Conservation (phyloP, 2,797 vertebrate genomes). For the Acridotheres tristis region DNA sequence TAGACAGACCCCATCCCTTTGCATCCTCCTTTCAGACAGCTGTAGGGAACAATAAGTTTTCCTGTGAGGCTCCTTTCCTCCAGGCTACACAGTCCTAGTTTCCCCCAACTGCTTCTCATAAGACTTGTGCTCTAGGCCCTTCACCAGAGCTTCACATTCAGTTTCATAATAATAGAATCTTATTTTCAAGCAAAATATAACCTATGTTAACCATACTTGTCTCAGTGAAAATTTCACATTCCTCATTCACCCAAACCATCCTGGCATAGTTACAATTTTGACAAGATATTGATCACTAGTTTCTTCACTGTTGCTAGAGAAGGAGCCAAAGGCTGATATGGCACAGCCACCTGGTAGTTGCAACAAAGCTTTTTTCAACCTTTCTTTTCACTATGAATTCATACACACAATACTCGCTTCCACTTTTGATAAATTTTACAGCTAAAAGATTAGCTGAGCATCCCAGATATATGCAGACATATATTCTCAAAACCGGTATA, state of each 20-base stretch:
- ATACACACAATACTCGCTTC: neutral
- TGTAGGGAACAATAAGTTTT: neutral
- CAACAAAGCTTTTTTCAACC: neutral
- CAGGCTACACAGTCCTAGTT: neutral
- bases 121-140: neutral
- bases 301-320: neutral
- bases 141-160: neutral
- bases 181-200: neutral
- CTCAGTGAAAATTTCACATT: neutral
- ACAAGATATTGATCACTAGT: neutral
- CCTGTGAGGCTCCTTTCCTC: neutral
- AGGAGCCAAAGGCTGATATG: neutral
- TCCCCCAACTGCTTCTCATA: neutral
- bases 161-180: neutral
- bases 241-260: neutral
- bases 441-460: neutral
- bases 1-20: neutral
- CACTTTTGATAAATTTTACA: neutral
- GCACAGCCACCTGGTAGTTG: neutral
- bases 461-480: neutral
- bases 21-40: neutral
- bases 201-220: neutral
- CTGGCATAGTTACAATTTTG: neutral
- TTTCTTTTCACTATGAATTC: neutral
- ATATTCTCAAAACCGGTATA: neutral